Evolutionary conservation across 2,797 vertebrate genomes (phyloP).

Genomic region (Chelon labrosus): DNA sequence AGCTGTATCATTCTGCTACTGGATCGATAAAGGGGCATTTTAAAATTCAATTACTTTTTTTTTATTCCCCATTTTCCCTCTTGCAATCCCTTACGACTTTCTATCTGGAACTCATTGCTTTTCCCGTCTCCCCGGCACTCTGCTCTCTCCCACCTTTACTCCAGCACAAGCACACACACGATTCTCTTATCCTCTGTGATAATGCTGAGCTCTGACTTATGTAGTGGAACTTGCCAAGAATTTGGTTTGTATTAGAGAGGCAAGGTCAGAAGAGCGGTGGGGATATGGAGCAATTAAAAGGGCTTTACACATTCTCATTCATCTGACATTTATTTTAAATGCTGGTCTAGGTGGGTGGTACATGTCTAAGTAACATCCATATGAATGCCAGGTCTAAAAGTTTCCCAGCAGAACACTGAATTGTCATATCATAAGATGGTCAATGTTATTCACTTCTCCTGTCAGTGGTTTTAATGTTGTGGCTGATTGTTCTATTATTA

Average conservation of each 20-base stretch:
- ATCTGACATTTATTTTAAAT: background rate
- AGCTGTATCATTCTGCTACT: conserved; percentile 20
- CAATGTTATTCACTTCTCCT: too few relatives aligned
- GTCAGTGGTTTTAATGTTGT: too few relatives aligned
- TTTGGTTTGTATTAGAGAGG: conserved; percentile 28
- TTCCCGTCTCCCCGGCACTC: conserved; percentile 7
- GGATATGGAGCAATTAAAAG: conserved; percentile 11
- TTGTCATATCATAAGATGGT: too few relatives aligned
- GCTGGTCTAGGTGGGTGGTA: too few relatives aligned
- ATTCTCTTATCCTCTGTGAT: conserved; percentile 44
- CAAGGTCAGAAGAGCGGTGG: background rate
- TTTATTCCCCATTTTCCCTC: background rate
- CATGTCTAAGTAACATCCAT: too few relatives aligned
- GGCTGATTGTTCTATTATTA: too few relatives aligned
- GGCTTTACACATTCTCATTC: conserved; percentile 2
- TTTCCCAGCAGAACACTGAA: too few relatives aligned
- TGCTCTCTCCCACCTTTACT: background rate
- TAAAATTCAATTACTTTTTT: conserved; percentile 55
- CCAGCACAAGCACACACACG: conserved; percentile 7
- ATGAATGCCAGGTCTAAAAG: too few relatives aligned
- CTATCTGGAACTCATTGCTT: conserved; percentile 30
- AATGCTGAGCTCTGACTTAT: conserved; percentile 55
- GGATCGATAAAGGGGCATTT: conserved; percentile 59
- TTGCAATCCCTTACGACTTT: conserved; percentile 23
- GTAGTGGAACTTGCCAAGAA: conserved; percentile 45